Evolutionary conservation across 2,113 vertebrate genomes (phyloP), one percentile per base, ranked within the genome.

Genomic region (Girardinichthys multiradiatus): DNA sequence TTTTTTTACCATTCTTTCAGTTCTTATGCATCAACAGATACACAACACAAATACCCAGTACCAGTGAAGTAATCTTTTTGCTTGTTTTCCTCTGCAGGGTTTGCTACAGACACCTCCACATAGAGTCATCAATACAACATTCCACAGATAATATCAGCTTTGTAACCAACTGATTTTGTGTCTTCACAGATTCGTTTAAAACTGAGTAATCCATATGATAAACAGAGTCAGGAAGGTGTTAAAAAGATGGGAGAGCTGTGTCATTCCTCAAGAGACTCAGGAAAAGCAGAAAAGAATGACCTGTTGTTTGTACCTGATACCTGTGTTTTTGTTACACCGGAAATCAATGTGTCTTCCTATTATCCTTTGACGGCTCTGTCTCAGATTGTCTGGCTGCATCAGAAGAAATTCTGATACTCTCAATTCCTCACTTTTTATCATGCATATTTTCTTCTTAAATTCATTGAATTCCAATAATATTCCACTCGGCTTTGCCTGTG

Each of bases 121-220:
- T 57, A n/a, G 30, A 35, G 1, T 1, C 13, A 64, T 31, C 74
- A 64, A 17, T 24, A 13, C 19, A 54, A 24, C 26, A 39, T 10
- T 28, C 29, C 19, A 24, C 5, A 58, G 51, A 58, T 64, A 21
- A 31, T 30, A 31, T 57, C 17, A 57, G 14, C 30, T 63, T 51
- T 45, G 31, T 4, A 30, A 28, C 54, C 0, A 60, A 39, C 12
- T 60, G n/a, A 76, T 37, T 57, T 66, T 77, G 24, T 51, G 19
- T 64, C 70, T 77, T 70, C 45, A 33, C 48, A 68, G 65, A 74
- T 68, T 73, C 33, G 28, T 13, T 15, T 68, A 7, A 68, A 51
- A 37, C 17, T 1, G 0, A 60, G 29, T 24, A 9, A 60, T 54
- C 27, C 13, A 14, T 1, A 9, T 61, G 24, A 12, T 54, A 51